phyloP scores from a whole-genome alignment of 2,113 vertebrate genomes.

The Seriola rivoliana region DNA sequence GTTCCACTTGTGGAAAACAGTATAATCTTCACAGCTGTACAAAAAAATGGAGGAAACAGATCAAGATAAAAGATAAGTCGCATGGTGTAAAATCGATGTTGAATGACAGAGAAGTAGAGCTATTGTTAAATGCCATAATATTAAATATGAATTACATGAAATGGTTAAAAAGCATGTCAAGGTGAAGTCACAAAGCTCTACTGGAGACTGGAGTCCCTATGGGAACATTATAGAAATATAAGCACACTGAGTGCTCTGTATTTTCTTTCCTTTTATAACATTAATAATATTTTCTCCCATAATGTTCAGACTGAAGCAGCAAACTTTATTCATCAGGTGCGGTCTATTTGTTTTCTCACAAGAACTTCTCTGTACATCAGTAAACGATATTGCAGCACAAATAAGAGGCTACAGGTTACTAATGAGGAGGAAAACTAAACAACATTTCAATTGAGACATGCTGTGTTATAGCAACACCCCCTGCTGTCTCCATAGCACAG shows the following conservation, averaged over 20 bases:
- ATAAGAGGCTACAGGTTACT: conserved; percentile 15
- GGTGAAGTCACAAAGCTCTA: background rate
- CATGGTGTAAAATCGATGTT: background rate
- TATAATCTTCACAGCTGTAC: background rate
- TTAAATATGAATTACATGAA: background rate
- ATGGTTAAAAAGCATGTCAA: background rate
- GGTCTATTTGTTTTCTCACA: conserved; percentile 8
- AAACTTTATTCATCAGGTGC: background rate
- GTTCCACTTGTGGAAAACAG: background rate
- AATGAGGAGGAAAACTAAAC: background rate
- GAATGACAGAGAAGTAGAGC: background rate
- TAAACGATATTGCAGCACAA: background rate
- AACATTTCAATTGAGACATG: conserved; percentile 13
- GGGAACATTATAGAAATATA: background rate
- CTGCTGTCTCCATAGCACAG: background rate
- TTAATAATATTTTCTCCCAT: background rate
- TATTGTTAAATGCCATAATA: background rate
- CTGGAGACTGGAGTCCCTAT: background rate
- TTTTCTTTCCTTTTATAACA: background rate
- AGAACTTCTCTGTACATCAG: background rate
- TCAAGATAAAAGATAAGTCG: background rate
- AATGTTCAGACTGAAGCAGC: background rate
- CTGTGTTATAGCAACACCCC: background rate
- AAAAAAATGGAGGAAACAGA: background rate
- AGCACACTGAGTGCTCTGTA: no score